phyloP scores from a whole-genome alignment of 2,113 vertebrate species.

The Gallinago paraguaiae region DNA sequence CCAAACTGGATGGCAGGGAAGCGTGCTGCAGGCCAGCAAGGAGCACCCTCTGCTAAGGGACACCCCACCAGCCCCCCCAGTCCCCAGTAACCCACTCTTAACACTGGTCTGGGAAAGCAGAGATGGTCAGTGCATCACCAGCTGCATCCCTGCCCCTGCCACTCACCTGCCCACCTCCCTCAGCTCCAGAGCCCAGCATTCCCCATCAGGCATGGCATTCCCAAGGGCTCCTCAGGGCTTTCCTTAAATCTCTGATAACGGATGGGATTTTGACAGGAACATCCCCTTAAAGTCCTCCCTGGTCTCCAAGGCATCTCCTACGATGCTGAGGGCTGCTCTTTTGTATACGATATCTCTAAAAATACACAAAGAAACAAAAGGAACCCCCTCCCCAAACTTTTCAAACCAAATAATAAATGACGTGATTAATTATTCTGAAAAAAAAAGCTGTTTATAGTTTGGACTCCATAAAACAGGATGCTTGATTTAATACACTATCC shows the following conservation, averaged over 20 bases:
- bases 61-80: neutral
- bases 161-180: neutral
- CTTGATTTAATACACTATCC: constrained; percentile 60
- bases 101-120: neutral
- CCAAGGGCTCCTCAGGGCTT: neutral
- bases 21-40: neutral
- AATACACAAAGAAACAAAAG: neutral
- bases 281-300: constrained; percentile 33
- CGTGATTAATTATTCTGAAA: constrained; percentile 68
- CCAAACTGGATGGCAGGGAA: neutral
- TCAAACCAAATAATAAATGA: neutral
- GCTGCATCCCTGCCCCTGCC: neutral
- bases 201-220: neutral
- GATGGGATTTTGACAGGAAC: constrained; percentile 55
- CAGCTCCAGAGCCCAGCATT: neutral
- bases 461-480: constrained; percentile 68
- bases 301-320: constrained; percentile 34
- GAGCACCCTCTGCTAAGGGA: neutral
- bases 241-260: constrained; percentile 45
- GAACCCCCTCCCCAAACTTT: constrained; percentile 10
- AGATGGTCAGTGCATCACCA: neutral
- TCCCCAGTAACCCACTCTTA: neutral
- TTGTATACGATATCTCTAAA: constrained; percentile 10
- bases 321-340: constrained; percentile 31
- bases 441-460: constrained; percentile 63